A percentile compares a stretch with the other conserved stretches of the same genome.
Evolutionary conservation across 1,140 invertebrate species (phyloP).

Genomic region (Tetramorium parvispinum): DNA sequence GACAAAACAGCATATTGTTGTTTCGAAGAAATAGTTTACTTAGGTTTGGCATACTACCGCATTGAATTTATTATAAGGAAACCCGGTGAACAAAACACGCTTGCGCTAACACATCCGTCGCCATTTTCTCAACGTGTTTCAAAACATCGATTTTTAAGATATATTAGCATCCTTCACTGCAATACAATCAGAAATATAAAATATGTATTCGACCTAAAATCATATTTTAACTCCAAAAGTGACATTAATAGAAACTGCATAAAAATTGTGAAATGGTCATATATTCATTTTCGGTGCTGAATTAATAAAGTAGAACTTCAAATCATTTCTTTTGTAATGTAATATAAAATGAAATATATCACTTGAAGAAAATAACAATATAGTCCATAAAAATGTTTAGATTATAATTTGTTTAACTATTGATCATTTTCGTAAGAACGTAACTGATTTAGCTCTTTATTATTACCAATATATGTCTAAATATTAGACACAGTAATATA

Average conservation of each 20-base stretch:
- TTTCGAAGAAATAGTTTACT: slow-evolving; percentile 34
- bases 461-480: background rate
- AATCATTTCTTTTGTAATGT: background rate
- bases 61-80: slow-evolving; percentile 53
- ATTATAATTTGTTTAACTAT: background rate
- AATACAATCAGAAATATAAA: background rate
- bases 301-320: background rate
- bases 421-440: background rate
- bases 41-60: background rate
- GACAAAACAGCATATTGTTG: slow-evolving; percentile 38
- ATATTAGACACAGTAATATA: background rate
- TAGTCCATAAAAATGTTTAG: background rate
- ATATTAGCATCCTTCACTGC: background rate
- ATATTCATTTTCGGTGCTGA: background rate
- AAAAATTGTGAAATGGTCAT: background rate
- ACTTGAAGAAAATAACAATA: background rate
- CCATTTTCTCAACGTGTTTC: slow-evolving; percentile 30
- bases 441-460: background rate
- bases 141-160: slow-evolving; percentile 42
- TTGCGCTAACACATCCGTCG: slow-evolving; percentile 32
- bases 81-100: background rate
- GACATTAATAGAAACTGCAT: background rate
- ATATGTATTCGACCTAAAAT: background rate
- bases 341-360: background rate
- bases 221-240: background rate